phyloP scores from a whole-genome alignment of 2,888 invertebrate species.

The Epiperipatus broadwayi region DNA sequence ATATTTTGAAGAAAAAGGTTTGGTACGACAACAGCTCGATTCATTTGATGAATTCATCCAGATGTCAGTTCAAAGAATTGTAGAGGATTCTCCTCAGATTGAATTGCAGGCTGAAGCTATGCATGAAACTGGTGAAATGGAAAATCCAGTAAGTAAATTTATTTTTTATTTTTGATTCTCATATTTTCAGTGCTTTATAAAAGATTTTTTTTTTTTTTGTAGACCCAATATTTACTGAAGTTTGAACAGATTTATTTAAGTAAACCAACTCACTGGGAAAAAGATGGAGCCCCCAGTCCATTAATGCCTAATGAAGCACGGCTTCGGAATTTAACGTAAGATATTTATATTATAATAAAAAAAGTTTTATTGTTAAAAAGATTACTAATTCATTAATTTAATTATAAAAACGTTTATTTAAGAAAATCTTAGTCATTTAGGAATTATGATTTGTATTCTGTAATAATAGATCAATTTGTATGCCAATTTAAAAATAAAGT shows the following conservation, averaged over 20 bases:
- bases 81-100: constrained; percentile 95
- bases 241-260: constrained; percentile 98
- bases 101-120: constrained; percentile 89
- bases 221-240: constrained; percentile 73
- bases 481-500: too few species aligned
- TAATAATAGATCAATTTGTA: too few species aligned
- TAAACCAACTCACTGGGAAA: constrained; percentile 99
- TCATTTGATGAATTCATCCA: constrained; percentile 99
- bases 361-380: background rate
- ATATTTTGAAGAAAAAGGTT: constrained; percentile 39
- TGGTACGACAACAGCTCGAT: constrained; percentile 94
- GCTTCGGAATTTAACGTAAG: constrained; percentile 66
- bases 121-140: constrained; percentile 78
- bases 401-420: constrained; percentile 4
- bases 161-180: background rate
- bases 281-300: constrained; percentile 94
- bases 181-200: background rate
- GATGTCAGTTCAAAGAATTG: constrained; percentile 98
- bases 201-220: constrained; percentile 18
- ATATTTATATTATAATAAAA: constrained; percentile 1
- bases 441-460: too few species aligned
- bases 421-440: background rate
- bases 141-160: constrained; percentile 44
- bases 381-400: background rate
- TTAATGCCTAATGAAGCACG: constrained; percentile 99